Conservation (phyloP, 1,140 invertebrate genomes). For the Lasaia peninsularis region DNA sequence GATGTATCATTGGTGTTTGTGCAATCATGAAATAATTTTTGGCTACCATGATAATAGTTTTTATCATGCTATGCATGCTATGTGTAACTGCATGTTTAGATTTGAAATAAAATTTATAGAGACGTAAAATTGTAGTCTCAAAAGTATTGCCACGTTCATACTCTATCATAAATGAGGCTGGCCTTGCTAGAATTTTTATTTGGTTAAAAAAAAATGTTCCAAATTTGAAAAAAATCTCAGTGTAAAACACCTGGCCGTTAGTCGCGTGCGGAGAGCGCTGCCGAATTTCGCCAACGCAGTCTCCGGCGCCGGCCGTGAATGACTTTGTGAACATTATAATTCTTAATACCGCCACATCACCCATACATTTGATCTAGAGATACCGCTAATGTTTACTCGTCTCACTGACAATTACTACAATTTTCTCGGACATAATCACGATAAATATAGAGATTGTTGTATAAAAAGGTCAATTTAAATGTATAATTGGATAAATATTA, state of each 20-base stretch:
- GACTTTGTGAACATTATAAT: slow-evolving; percentile 31
- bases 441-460: neutral
- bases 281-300: slow-evolving; percentile 45
- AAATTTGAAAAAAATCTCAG: neutral
- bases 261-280: slow-evolving; percentile 39
- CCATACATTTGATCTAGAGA: slow-evolving; percentile 5
- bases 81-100: too few species aligned
- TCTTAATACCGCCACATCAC: slow-evolving; percentile 21
- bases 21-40: too few species aligned
- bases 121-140: too few species aligned
- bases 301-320: slow-evolving; percentile 29
- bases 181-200: neutral
- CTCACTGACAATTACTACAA: neutral
- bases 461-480: neutral
- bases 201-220: neutral
- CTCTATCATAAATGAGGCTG: too few species aligned
- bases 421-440: neutral
- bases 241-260: slow-evolving; percentile 27
- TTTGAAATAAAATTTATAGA: too few species aligned
- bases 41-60: too few species aligned
- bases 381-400: slow-evolving; percentile 6
- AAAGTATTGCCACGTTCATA: too few species aligned
- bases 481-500: neutral
- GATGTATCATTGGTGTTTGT: too few species aligned
- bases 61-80: too few species aligned